A percentile compares a stretch with the other conserved stretches of the same genome.
Evolutionary conservation across 2,113 vertebrate species (phyloP).

Genomic region (Myotis brandtii): DNA sequence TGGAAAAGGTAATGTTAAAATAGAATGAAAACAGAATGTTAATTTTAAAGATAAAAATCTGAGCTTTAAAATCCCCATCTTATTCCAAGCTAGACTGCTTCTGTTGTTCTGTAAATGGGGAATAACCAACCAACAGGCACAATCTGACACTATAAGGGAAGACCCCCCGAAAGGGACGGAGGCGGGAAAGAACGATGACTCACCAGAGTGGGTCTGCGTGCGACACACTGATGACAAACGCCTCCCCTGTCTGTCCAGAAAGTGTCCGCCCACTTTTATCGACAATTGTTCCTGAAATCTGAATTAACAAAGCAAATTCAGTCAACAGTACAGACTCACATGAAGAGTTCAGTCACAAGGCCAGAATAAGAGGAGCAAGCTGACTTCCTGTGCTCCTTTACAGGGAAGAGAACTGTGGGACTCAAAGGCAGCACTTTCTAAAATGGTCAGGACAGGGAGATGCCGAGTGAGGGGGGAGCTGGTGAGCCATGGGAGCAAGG

Average conservation of each 20-base stretch:
- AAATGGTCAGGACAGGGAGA: neutral
- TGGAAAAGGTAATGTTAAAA: neutral
- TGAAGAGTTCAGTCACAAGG: neutral
- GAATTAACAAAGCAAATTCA: conserved; percentile 54
- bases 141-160: neutral
- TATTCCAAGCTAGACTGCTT: neutral
- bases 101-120: neutral
- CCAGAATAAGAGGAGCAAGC: neutral
- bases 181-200: conserved; percentile 77
- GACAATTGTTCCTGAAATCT: conserved; percentile 98
- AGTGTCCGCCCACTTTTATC: conserved; percentile 98
- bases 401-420: neutral
- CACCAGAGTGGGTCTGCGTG: conserved; percentile 95
- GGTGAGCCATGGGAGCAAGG: neutral
- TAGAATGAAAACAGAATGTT: neutral
- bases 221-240: conserved; percentile 95
- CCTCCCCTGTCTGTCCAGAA: conserved; percentile 97
- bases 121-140: neutral
- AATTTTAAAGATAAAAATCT: conserved; percentile 21
- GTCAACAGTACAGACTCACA: neutral
- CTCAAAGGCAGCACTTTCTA: neutral
- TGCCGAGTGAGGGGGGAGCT: neutral
- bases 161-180: neutral
- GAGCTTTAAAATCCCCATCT: conserved; percentile 13
- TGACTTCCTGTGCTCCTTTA: neutral